phyloP scores from a whole-genome alignment of 2,888 invertebrate species.

The Erebia ligea region DNA sequence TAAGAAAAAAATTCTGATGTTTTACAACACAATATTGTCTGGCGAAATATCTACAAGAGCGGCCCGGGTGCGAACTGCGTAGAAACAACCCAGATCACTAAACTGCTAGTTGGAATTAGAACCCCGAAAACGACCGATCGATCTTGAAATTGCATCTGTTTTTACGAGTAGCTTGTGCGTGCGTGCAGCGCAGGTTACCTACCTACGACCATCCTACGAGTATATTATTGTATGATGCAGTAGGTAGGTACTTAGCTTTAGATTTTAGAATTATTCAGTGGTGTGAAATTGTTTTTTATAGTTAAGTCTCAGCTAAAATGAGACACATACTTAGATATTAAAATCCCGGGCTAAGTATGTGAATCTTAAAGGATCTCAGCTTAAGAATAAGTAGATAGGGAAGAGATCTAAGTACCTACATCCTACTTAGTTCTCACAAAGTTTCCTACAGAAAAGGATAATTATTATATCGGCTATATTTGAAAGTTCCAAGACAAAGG shows the following conservation, averaged over 20 bases:
- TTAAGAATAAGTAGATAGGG: too few relatives aligned
- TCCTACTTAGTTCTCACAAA: too few relatives aligned
- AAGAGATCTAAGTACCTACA: too few relatives aligned
- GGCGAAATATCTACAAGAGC: constrained; percentile 52
- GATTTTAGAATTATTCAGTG: not conserved
- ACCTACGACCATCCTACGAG: too few relatives aligned
- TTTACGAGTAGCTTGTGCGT: not conserved
- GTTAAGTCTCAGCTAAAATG: too few relatives aligned
- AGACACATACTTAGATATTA: too few relatives aligned
- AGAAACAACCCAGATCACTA: constrained; percentile 41
- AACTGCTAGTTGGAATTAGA: constrained; percentile 32
- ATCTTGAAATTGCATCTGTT: constrained; percentile 13
- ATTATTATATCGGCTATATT: constrained; percentile 4
- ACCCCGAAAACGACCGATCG: constrained; percentile 24
- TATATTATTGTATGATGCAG: too few relatives aligned
- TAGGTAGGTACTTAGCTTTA: not conserved
- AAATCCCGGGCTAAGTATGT: too few relatives aligned
- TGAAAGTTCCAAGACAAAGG: constrained; percentile 49
- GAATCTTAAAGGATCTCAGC: too few relatives aligned
- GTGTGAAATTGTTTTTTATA: too few relatives aligned
- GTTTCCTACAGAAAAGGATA: too few relatives aligned
- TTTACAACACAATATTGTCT: constrained; percentile 56
- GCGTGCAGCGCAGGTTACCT: not conserved
- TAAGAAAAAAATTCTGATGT: constrained; percentile 54
- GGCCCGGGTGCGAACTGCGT: constrained; percentile 43